Percentiles rank a stretch among this genome's conserved stretches.
Conservation (phyloP, 1,140 invertebrate genomes). For the Oscheius sp. region DNA sequence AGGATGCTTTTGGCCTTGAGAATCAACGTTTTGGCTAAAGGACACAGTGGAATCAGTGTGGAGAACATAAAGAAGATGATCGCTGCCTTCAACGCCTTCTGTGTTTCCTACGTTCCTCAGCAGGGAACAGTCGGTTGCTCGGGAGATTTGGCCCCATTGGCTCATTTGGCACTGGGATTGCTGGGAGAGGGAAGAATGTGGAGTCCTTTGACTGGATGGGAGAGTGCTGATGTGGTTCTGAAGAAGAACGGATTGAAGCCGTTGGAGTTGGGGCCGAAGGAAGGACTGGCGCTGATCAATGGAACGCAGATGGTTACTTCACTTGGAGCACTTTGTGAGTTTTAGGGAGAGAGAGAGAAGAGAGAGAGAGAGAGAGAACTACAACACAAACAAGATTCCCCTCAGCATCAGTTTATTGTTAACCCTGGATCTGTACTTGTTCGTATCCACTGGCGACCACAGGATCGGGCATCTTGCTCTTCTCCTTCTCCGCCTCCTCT, state of each 20-base stretch:
- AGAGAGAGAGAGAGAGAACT: neutral
- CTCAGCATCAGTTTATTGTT: too few species aligned
- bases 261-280: conserved; percentile 70
- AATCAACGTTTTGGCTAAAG: conserved; percentile 74
- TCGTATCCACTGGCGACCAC: too few species aligned
- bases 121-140: conserved; percentile 75
- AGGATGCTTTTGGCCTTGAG: conserved; percentile 72
- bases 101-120: conserved; percentile 74
- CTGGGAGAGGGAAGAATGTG: conserved; percentile 80
- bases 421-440: too few species aligned
- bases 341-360: neutral
- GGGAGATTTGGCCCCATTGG: conserved; percentile 73
- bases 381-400: too few species aligned
- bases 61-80: conserved; percentile 69
- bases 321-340: conserved; percentile 69
- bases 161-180: conserved; percentile 72
- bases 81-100: conserved; percentile 73
- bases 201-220: conserved; percentile 73
- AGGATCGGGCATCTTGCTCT: too few species aligned
- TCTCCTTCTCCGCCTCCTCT: too few species aligned
- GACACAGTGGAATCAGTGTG: conserved; percentile 72
- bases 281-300: conserved; percentile 74
- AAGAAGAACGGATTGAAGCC: conserved; percentile 68
- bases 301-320: conserved; percentile 75
- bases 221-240: conserved; percentile 68